Evolutionary conservation across 2,797 vertebrate species (phyloP), one percentile per base, ranked within the genome.

Genomic region (Neosilurus mollespiculum): DNA sequence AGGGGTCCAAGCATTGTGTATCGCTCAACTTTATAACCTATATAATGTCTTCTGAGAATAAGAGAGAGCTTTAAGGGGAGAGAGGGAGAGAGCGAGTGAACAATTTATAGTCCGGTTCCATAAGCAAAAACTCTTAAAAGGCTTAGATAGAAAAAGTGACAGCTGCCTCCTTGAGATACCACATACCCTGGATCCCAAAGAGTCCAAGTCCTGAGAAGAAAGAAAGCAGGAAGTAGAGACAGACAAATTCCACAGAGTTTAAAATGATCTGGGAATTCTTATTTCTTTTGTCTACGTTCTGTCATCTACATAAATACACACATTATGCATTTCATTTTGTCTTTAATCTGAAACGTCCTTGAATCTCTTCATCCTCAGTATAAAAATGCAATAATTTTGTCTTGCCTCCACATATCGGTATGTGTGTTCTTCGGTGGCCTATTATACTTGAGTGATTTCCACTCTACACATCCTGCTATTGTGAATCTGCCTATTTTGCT

Each of bases 401-500:
- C 59, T 64, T 26, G n/a, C n/a, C n/a, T 7, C 12, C n/a, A 24
- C 5, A 78, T 0, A 8, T 18, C 16, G 58, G 11, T 22, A 9
- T 64, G 49, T 34, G 2, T 58, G 18, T 75, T 88, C 86, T 65
- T 51, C 53, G 3, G 37, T n/a, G 56, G 56, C 54, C 26, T 75
- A 75, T 59, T 75, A 54, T 75, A 34, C 26, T 75, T 58, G 54
- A 75, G 30, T 34, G 54, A 75, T 34, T 75, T 75, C 72, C 72
- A 58, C 4, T 58, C 53, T 22, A 34, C 26, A 20, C 51, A 14
- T 34, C 24, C 3, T 58, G 53, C 77, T n/a, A 87, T 87, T 88
- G 89, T 88, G 87, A 66, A n/a, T 49, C 62, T 88, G 87, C 53
- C 26, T 30, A 30, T 89, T 89, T 62, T 85, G 3, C 58, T 81